Conservation (phyloP, 2,113 vertebrate genomes). For the Sapayoa aenigma region DNA sequence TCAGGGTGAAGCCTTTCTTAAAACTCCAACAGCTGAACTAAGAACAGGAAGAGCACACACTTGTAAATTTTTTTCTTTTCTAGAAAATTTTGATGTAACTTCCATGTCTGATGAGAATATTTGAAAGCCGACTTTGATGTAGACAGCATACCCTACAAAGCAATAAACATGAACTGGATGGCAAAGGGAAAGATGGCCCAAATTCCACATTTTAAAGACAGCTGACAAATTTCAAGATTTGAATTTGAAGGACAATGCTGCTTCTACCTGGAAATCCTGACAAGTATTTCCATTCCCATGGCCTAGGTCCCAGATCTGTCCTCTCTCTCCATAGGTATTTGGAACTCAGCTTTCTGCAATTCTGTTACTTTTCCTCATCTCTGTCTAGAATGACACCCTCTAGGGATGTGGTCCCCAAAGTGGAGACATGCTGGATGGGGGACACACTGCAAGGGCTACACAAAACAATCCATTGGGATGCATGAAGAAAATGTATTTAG, state of each 20-base stretch:
- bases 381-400: neutral
- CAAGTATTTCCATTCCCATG: neutral
- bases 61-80: neutral
- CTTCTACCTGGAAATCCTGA: neutral
- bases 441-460: neutral
- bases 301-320: neutral
- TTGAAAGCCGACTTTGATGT: neutral
- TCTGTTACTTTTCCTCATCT: neutral
- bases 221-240: neutral
- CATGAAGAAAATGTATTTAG: neutral
- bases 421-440: neutral
- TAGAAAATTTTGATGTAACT: neutral
- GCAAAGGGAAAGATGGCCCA: neutral
- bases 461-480: neutral
- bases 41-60: neutral
- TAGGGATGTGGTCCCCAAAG: neutral
- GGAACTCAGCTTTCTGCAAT: neutral
- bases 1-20: neutral
- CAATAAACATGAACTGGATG: neutral
- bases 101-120: neutral
- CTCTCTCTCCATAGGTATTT: neutral
- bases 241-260: neutral
- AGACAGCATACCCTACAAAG: neutral
- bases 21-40: neutral
- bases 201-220: neutral